Percentiles rank a stretch among this genome's conserved stretches.
phyloP scores from a whole-genome alignment of 2,797 vertebrate genomes.

The Chelon auratus region DNA sequence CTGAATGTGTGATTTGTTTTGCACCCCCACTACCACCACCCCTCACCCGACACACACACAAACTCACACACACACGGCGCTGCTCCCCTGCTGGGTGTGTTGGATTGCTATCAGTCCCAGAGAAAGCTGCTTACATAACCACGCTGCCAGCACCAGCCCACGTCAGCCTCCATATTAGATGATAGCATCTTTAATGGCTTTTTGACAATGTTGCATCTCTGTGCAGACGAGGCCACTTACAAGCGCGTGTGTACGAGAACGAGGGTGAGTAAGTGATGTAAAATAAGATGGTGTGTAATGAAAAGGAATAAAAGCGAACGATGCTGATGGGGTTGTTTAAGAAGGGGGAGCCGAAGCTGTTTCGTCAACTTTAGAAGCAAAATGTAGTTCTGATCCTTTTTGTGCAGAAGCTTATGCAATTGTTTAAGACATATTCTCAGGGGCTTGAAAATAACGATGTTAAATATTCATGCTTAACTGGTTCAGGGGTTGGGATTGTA shows the following conservation, averaged over 20 bases:
- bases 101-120: constrained; percentile 76
- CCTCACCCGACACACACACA: constrained; percentile 19
- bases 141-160: constrained; percentile 68
- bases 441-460: constrained; percentile 49
- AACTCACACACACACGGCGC: constrained; percentile 36
- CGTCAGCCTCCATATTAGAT: constrained; percentile 70
- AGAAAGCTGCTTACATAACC: constrained; percentile 79
- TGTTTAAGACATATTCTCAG: constrained; percentile 39
- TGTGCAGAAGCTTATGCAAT: constrained; percentile 30
- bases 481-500: constrained; percentile 54
- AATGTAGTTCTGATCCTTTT: constrained; percentile 17
- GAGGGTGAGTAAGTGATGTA: constrained; percentile 8
- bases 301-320: constrained; percentile 32
- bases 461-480: constrained; percentile 66
- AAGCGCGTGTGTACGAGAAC: constrained; percentile 19
- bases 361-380: constrained; percentile 16
- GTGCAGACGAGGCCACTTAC: neutral
- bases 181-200: constrained; percentile 72
- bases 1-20: constrained; percentile 68
- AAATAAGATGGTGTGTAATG: constrained; percentile 36
- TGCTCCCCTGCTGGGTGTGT: constrained; percentile 72
- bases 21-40: constrained; percentile 23
- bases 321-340: constrained; percentile 10
- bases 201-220: constrained; percentile 69
- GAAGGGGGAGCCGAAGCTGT: neutral